A percentile compares a stretch with the other conserved stretches of the same genome.
phyloP scores from a whole-genome alignment of 2,113 vertebrate species.

The Bubalus kerabau region DNA sequence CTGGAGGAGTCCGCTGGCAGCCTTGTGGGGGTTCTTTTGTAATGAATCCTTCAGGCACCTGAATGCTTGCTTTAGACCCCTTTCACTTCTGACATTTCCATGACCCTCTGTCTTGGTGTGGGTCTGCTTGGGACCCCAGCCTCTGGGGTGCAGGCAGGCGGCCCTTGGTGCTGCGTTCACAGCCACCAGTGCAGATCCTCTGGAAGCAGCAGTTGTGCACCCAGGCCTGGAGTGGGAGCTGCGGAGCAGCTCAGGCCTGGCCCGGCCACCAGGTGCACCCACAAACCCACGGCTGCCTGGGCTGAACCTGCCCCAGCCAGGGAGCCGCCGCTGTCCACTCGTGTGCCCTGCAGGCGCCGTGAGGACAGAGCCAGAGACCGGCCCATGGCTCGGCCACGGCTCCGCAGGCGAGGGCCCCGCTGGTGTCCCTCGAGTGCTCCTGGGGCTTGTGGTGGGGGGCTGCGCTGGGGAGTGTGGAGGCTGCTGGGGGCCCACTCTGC shows the following conservation, averaged over 20 bases:
- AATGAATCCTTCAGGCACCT: not conserved
- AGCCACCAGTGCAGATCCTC: not conserved
- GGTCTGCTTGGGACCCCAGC: not conserved
- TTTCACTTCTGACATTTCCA: not conserved
- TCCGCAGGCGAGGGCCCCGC: too few species aligned
- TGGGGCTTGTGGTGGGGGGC: not conserved
- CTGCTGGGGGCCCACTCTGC: not conserved
- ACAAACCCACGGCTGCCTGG: not conserved
- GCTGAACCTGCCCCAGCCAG: not conserved
- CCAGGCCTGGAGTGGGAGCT: not conserved
- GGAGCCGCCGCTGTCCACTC: accelerated
- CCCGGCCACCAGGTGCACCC: accelerated
- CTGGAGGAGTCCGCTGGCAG: not conserved
- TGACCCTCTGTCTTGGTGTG: not conserved
- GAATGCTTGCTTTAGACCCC: not conserved
- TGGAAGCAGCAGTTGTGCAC: not conserved
- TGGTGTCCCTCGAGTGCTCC: not conserved
- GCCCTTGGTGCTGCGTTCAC: not conserved
- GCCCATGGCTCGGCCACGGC: not conserved
- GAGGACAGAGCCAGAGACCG: not conserved
- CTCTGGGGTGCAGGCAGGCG: not conserved
- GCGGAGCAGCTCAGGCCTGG: not conserved
- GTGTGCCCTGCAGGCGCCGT: accelerated
- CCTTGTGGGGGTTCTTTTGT: not conserved
- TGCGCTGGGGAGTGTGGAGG: not conserved